A percentile compares a stretch with the other conserved stretches of the same genome.
phyloP scores from a whole-genome alignment of 2,888 invertebrate genomes.

The Callinectes sapidus region DNA sequence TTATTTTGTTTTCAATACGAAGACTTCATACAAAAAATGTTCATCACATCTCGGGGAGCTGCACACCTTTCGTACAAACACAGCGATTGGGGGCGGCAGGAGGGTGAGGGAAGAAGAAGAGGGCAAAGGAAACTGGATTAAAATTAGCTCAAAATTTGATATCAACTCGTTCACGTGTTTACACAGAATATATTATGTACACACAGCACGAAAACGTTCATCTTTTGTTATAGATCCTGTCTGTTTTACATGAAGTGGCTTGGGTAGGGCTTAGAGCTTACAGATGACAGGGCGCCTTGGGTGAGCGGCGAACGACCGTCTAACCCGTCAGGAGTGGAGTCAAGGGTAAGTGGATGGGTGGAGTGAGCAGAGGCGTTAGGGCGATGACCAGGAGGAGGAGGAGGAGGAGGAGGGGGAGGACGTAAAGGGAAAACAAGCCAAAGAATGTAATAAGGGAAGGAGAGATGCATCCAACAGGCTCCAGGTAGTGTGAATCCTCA shows the following conservation, averaged over 20 bases:
- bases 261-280: slow-evolving; percentile 45
- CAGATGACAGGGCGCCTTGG: slow-evolving; percentile 48
- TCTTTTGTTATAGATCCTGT: slow-evolving; percentile 13
- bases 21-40: slow-evolving; percentile 63
- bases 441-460: slow-evolving; percentile 43
- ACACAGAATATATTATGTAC: slow-evolving; percentile 57
- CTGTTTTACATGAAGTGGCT: slow-evolving; percentile 37
- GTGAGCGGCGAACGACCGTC: background rate
- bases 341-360: background rate
- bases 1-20: slow-evolving; percentile 47
- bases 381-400: slow-evolving; percentile 24
- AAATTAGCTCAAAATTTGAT: slow-evolving; percentile 61
- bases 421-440: slow-evolving; percentile 22
- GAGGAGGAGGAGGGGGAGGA: slow-evolving; percentile 28
- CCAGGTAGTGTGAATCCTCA: slow-evolving; percentile 6
- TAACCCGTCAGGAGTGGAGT: background rate
- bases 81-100: slow-evolving; percentile 34
- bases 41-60: slow-evolving; percentile 40
- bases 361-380: background rate
- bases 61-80: slow-evolving; percentile 59
- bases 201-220: slow-evolving; percentile 62
- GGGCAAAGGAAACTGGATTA: background rate
- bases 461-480: slow-evolving; percentile 10
- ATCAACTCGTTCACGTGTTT: slow-evolving; percentile 68
- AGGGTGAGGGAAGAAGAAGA: background rate